Evolutionary conservation across 2,797 vertebrate genomes (phyloP), one percentile per base, ranked within the genome.

Genomic region (Enteromius argenteus): DNA sequence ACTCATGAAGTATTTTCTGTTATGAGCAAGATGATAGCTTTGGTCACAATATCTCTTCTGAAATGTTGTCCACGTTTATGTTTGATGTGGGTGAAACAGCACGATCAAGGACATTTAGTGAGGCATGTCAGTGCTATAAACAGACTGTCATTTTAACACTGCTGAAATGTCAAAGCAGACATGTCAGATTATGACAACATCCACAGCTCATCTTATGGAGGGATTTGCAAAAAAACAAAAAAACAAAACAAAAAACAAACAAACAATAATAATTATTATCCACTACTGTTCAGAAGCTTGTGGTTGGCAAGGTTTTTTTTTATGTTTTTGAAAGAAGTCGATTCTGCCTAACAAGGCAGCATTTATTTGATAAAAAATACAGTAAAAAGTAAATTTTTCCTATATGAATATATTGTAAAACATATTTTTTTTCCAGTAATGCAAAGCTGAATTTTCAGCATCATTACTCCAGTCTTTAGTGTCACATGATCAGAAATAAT

Each of bases 81-180:
- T 39, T 68, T 68, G 8, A 39, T 21, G 32, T 68, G 32, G 53
- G 74, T 39, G 58, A 64, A 64, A 46, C 56, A 30, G 56, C 56
- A 46, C 42, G 58, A 64, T 78, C 53, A 11, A 78, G 58, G 76
- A 78, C 76, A 64, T 64, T 78, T 64, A 78, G 76, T 58, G 76
- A 78, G 75, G 39, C 58, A 21, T 62, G 76, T 32, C 39, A 78
- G 76, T 21, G 76, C 42, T 78, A 62, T 64, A 78, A 78, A 78
- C 76, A 60, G 51, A 64, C 56, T 64, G 76, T 78, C 76, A 64
- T 46, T 64, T 46, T 78, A 78, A 78, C 39, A 62, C 76, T 46
- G 58, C 58, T n/a, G 39, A 78, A 78, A 62, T 78, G 76, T 78
- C 76, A 64, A 17, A 78, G 76, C 76, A 78, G 76, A 32, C 76